phyloP scores from a whole-genome alignment of 2,113 vertebrate species.

The Agelaius tricolor region DNA sequence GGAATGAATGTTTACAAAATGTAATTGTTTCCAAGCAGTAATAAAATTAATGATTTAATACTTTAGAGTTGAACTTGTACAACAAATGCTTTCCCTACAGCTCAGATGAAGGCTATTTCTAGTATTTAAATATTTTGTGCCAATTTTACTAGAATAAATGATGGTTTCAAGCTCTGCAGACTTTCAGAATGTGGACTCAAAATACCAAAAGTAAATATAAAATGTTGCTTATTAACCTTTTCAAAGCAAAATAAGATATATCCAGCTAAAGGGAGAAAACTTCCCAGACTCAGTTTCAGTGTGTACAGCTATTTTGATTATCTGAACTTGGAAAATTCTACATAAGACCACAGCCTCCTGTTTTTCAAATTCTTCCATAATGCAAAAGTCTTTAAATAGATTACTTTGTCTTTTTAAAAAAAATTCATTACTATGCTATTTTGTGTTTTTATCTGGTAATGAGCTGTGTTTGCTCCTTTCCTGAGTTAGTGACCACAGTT shows the following conservation, averaged over 20 bases:
- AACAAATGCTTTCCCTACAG: not conserved
- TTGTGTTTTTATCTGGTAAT: not conserved
- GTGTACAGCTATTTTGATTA: not conserved
- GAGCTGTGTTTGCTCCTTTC: not conserved
- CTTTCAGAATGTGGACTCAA: not conserved
- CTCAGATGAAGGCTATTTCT: not conserved
- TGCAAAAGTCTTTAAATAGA: not conserved
- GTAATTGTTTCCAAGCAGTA: not conserved
- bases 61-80: not conserved
- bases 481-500: not conserved
- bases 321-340: not conserved
- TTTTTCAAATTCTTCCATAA: not conserved
- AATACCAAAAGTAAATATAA: not conserved
- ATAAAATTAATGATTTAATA: constrained; percentile 30
- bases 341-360: not conserved
- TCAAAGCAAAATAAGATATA: not conserved
- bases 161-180: not conserved
- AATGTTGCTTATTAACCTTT: not conserved
- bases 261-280: not conserved
- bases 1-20: not conserved
- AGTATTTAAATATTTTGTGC: not conserved
- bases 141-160: not conserved
- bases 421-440: not conserved
- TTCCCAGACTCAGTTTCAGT: not conserved
- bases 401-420: not conserved